These are phyloP conservation scores for Aphelinus atriplicis DNA, from an alignment of 1,140 invertebrate species.

Conservation along the genomic window DNA sequence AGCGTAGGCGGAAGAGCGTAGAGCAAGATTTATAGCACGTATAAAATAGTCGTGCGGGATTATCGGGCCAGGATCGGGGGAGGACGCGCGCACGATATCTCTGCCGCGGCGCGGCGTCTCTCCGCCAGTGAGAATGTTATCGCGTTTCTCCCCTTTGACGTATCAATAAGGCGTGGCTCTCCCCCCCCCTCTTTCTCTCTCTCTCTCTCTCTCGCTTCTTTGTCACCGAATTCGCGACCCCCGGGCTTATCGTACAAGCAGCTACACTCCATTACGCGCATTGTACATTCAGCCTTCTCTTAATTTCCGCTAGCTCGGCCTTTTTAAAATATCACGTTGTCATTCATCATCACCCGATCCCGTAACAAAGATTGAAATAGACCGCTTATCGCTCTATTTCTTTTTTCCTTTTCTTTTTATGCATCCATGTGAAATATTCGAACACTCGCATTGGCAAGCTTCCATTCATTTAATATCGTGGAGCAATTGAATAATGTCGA, in stretches of 20 bases:
- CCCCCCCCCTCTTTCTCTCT: not conserved
- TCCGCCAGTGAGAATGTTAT: slow-evolving; percentile 27
- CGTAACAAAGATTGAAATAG: too few relatives aligned
- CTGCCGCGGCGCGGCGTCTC: not conserved
- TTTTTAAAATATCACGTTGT: too few relatives aligned
- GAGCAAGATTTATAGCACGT: not conserved
- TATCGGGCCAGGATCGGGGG: slow-evolving; percentile 7
- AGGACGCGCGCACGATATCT: not conserved
- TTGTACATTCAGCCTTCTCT: slow-evolving; percentile 23
- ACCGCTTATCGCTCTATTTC: too few relatives aligned
- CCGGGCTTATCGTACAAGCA: slow-evolving; percentile 28
- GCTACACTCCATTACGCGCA: slow-evolving; percentile 11
- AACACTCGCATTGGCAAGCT: too few relatives aligned
- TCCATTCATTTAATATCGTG: too few relatives aligned
- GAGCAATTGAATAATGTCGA: too few relatives aligned
- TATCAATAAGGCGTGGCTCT: slow-evolving; percentile 34
- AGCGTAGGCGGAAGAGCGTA: not conserved
- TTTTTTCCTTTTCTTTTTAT: too few relatives aligned
- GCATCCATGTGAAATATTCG: too few relatives aligned
- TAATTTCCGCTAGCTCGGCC: slow-evolving; percentile 23
- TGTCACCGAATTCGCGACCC: slow-evolving; percentile 1
- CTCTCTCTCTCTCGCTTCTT: not conserved
- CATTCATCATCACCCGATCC: too few relatives aligned
- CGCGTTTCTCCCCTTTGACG: slow-evolving; percentile 3
- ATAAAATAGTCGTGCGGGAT: slow-evolving; percentile 13